Evolutionary conservation across 2,888 invertebrate genomes (phyloP).

Genomic region (Physocephala rufipes): DNA sequence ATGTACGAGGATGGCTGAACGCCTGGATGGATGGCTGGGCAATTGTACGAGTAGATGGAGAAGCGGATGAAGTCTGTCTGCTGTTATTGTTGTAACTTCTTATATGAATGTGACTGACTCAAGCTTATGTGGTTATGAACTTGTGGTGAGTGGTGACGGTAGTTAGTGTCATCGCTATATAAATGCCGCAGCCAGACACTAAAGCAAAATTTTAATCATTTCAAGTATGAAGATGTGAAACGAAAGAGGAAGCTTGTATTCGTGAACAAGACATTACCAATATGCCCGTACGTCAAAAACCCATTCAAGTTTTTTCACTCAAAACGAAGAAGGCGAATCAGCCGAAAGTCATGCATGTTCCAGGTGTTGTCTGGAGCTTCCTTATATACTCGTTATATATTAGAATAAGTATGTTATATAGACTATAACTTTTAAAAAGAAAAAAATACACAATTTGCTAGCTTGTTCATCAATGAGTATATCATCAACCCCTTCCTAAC

Average conservation of each 20-base stretch:
- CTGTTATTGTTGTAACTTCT: too few relatives aligned
- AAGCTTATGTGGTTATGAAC: constrained; percentile 37
- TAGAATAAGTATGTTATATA: too few relatives aligned
- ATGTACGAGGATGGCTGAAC: neutral
- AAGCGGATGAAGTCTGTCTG: constrained; percentile 25
- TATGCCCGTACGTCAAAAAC: constrained; percentile 22
- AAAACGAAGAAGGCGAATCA: constrained; percentile 17
- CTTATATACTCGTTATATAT: neutral
- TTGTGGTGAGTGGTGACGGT: constrained; percentile 33
- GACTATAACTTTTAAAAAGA: too few relatives aligned
- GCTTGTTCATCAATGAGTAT: too few relatives aligned
- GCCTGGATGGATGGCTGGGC: too few relatives aligned
- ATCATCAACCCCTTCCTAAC: too few relatives aligned
- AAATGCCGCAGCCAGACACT: constrained; percentile 27
- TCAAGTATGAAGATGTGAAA: neutral
- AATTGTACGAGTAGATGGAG: too few relatives aligned
- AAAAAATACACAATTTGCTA: too few relatives aligned
- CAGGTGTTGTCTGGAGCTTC: constrained; percentile 20
- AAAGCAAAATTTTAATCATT: constrained; percentile 30
- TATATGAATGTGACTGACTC: constrained; percentile 31
- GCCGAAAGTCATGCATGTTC: neutral
- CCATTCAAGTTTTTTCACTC: constrained; percentile 12
- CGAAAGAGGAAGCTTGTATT: neutral
- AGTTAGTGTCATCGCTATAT: constrained; percentile 32
- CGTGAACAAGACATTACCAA: constrained; percentile 14